phyloP scores from a whole-genome alignment of 2,113 vertebrate species.

The Aplodontia rufa region DNA sequence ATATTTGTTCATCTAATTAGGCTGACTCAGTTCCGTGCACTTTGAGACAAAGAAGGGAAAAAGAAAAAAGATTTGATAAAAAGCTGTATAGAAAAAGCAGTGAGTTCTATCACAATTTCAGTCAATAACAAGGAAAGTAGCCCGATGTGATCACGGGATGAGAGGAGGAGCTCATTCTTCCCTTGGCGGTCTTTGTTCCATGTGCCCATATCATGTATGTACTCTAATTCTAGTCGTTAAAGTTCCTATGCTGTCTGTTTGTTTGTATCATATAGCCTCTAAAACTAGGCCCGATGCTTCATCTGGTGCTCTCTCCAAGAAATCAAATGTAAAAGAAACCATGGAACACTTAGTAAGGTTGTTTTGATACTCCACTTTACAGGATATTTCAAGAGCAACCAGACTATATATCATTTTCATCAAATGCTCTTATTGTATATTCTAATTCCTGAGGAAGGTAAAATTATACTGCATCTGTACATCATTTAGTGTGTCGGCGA shows the following conservation, averaged over 20 bases:
- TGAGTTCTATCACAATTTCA: background rate
- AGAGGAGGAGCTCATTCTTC: background rate
- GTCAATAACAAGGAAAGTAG: background rate
- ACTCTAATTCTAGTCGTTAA: background rate
- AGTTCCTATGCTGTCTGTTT: background rate
- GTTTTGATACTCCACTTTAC: background rate
- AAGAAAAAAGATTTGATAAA: background rate
- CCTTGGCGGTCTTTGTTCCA: background rate
- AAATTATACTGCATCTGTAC: background rate
- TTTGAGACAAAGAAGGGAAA: background rate
- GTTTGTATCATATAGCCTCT: background rate
- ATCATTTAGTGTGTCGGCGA: background rate
- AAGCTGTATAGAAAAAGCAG: background rate
- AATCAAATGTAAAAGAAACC: conserved; percentile 19
- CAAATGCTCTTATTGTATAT: background rate
- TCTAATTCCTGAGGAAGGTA: background rate
- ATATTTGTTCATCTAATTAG: background rate
- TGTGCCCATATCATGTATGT: background rate
- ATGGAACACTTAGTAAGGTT: background rate
- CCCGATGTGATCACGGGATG: background rate
- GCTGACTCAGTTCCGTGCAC: background rate
- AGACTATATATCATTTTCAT: background rate
- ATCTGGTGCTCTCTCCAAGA: background rate
- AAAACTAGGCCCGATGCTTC: conserved; percentile 17
- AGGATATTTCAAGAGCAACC: conserved; percentile 18